Evolutionary conservation across 30 jellyfish, hydroid and myxozoan species (phyloP), one percentile per base, ranked within the genome.

Genomic region (Pseudorhiza aurosa): DNA sequence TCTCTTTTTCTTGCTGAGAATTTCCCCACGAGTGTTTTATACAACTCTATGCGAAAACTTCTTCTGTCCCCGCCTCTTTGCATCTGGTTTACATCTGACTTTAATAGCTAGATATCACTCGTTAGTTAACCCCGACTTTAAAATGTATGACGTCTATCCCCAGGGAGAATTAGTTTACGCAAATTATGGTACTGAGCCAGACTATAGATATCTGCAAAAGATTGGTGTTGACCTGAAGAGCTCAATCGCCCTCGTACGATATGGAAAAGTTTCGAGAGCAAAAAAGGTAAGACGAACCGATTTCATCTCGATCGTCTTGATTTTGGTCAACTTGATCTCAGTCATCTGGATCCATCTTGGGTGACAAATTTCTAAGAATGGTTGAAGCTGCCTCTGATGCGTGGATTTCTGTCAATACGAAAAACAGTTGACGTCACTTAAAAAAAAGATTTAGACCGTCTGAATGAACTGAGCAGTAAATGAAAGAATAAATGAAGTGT

Each of bases 141-240:
- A n/a, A n/a, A n/a, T n/a, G n/a, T n/a, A n/a, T n/a, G n/a, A n/a
- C n/a, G n/a, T n/a, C n/a, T 8, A 33, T 31, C 30, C 60, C 17
- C 78, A 93, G 98, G 98, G 98, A 3, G 98, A 85, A 58, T 77
- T 93, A 17, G 97, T 93, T 37, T 93, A 93, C 69, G 98, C 90
- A 24, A 93, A 93, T 47, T 85, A 49, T 86, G 98, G 98, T 25
- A 26, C 83, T 1, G 96, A 85, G 18, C 57, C 68, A n/a, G 98
- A 93, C 79, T 93, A 46, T 65, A 73, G 74, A 15, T 47, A 72
- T 36, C 85, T 93, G 30, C 85, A 80, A 70, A 77, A 81, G 80
- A 74, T 33, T 51, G 96, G 91, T 5, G 63, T 93, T 18, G 95
- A 85, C 29, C 64, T 86, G 1, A 82, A 87, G 51, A 83, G 81